phyloP scores from a whole-genome alignment of 35 echinoderm and acorn worm species.

The Acanthaster planci region DNA sequence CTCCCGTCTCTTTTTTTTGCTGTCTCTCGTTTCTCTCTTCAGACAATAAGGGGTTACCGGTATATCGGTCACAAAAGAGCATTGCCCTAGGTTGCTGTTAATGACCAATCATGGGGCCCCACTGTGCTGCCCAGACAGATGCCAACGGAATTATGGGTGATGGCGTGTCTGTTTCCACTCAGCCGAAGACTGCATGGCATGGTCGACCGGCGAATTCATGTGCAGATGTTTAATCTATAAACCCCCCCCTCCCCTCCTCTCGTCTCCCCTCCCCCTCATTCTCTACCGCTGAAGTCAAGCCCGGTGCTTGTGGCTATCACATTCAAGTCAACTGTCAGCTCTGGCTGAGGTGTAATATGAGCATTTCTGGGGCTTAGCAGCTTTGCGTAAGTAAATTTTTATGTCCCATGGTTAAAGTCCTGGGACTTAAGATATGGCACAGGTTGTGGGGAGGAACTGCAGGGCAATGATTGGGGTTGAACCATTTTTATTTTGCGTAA shows the following conservation, averaged over 20 bases:
- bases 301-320: neutral
- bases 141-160: constrained; percentile 11
- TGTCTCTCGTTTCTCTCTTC: too few species aligned
- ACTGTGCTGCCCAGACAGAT: constrained; percentile 16
- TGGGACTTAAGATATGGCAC: neutral
- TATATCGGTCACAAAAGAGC: constrained; percentile 25
- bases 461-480: too few species aligned
- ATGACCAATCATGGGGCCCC: constrained; percentile 17
- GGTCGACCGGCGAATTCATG: neutral
- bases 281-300: neutral
- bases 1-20: too few species aligned
- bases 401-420: neutral
- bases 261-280: too few species aligned
- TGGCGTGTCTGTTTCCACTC: constrained; percentile 3
- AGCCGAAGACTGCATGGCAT: neutral
- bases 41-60: neutral
- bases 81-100: constrained; percentile 18
- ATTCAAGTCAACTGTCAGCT: constrained; percentile 26
- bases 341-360: neutral
- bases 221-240: neutral
- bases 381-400: neutral
- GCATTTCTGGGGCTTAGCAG: neutral
- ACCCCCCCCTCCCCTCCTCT: too few species aligned
- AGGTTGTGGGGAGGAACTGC: too few species aligned
- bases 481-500: too few species aligned